These are phyloP conservation scores for Antheraea mylitta DNA, from an alignment of 1,140 invertebrate genomes.

Conservation along the genomic window DNA sequence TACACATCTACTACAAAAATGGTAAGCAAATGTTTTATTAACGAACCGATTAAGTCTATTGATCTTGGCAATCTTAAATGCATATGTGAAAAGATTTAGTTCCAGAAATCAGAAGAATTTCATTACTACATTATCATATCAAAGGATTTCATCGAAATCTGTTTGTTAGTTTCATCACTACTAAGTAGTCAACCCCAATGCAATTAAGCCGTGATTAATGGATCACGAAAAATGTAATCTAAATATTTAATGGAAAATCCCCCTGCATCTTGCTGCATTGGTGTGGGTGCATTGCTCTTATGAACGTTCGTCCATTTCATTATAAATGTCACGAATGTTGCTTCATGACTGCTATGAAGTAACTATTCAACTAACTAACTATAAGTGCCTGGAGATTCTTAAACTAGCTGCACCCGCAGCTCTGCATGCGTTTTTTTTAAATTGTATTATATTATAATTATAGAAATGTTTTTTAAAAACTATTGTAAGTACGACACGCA, in stretches of 20 bases:
- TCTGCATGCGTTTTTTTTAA: too few species aligned
- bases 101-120: conserved; percentile 19
- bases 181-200: conserved; percentile 52
- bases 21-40: too few species aligned
- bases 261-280: conserved; percentile 58
- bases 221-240: conserved; percentile 75
- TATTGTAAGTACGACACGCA: too few species aligned
- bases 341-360: neutral
- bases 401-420: too few species aligned
- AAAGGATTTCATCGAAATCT: conserved; percentile 53
- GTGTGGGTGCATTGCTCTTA: conserved; percentile 7
- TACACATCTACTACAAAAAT: too few species aligned
- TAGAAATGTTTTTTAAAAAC: too few species aligned
- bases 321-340: neutral
- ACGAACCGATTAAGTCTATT: too few species aligned
- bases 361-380: too few species aligned
- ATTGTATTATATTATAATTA: too few species aligned
- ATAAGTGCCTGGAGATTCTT: too few species aligned
- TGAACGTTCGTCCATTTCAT: neutral
- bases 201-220: conserved; percentile 76
- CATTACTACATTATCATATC: conserved; percentile 74
- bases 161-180: conserved; percentile 35
- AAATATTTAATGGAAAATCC: conserved; percentile 77
- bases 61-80: neutral
- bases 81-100: neutral